Percentiles rank a stretch among this genome's conserved stretches.
These are phyloP conservation scores for Drosophila murphyi DNA, from an alignment of 1,140 invertebrate species.

Conservation along the genomic window DNA sequence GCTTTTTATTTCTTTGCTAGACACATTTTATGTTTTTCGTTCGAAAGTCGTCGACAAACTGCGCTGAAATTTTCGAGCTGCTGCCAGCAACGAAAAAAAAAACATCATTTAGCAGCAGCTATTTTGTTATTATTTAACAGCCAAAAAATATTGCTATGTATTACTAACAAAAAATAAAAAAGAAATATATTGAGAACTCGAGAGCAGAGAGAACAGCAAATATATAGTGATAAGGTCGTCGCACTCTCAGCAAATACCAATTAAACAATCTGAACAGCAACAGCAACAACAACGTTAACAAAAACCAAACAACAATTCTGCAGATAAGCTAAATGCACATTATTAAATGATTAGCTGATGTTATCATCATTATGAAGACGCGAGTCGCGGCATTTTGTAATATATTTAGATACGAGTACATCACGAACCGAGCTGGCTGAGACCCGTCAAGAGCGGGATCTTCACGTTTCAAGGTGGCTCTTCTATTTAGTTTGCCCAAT, in stretches of 20 bases:
- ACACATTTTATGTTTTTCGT: slow-evolving; percentile 75
- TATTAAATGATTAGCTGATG: slow-evolving; percentile 59
- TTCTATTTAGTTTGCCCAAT: slow-evolving; percentile 34
- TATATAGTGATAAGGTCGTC: slow-evolving; percentile 40
- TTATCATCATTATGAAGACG: slow-evolving; percentile 48
- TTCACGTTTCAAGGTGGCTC: slow-evolving; percentile 19
- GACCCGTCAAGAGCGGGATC: not conserved
- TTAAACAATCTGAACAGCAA: slow-evolving; percentile 57
- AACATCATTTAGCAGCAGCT: slow-evolving; percentile 70
- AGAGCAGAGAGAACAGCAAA: slow-evolving; percentile 44
- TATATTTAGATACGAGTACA: slow-evolving; percentile 20
- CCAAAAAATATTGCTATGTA: slow-evolving; percentile 51
- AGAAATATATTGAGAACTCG: slow-evolving; percentile 34
- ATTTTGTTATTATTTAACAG: slow-evolving; percentile 78
- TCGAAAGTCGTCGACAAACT: slow-evolving; percentile 83
- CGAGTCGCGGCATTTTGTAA: slow-evolving; percentile 30
- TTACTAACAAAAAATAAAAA: slow-evolving; percentile 60
- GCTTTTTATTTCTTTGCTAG: slow-evolving; percentile 50
- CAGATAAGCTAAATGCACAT: slow-evolving; percentile 73
- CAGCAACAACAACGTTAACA: slow-evolving; percentile 19
- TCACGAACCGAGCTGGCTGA: not conserved
- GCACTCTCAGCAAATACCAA: slow-evolving; percentile 68
- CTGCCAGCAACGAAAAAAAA: slow-evolving; percentile 51
- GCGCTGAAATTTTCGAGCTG: slow-evolving; percentile 62
- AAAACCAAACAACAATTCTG: slow-evolving; percentile 44